phyloP scores from a whole-genome alignment of 2,888 invertebrate genomes.

The Pseudococcus longispinus region DNA sequence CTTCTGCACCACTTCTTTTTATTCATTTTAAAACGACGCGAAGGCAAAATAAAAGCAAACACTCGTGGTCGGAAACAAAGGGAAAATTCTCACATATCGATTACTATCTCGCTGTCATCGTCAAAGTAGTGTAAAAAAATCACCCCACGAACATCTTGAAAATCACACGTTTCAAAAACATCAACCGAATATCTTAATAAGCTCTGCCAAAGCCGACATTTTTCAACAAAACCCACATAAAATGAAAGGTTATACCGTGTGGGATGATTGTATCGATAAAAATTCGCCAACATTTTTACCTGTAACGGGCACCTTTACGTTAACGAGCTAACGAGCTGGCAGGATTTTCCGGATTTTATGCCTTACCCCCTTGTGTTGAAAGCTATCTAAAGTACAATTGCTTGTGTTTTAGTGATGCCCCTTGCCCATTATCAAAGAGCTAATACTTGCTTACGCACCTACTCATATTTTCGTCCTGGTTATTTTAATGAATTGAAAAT shows the following conservation, averaged over 20 bases:
- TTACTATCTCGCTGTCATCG: neutral
- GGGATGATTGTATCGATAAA: slow-evolving; percentile 38
- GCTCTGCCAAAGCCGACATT: neutral
- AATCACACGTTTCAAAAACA: slow-evolving; percentile 12
- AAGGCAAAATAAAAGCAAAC: neutral
- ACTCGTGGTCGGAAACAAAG: neutral
- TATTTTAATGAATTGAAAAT: slow-evolving; percentile 17
- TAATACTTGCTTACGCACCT: neutral
- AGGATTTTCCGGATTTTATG: slow-evolving; percentile 5
- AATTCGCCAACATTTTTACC: slow-evolving; percentile 13
- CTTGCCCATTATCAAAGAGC: neutral
- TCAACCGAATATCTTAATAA: neutral
- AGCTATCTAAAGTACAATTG: neutral
- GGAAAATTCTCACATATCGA: slow-evolving; percentile 26
- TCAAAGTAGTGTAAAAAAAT: neutral
- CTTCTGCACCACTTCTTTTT: neutral
- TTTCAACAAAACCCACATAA: slow-evolving; percentile 37
- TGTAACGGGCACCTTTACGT: neutral
- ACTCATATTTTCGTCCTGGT: neutral
- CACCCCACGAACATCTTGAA: neutral
- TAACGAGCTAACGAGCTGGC: neutral
- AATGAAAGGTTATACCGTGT: slow-evolving; percentile 35
- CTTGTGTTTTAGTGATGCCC: neutral
- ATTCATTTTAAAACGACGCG: neutral
- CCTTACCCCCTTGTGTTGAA: neutral